Evolutionary conservation across 2,113 vertebrate genomes (phyloP).

Genomic region (Salvelinus alpinus): DNA sequence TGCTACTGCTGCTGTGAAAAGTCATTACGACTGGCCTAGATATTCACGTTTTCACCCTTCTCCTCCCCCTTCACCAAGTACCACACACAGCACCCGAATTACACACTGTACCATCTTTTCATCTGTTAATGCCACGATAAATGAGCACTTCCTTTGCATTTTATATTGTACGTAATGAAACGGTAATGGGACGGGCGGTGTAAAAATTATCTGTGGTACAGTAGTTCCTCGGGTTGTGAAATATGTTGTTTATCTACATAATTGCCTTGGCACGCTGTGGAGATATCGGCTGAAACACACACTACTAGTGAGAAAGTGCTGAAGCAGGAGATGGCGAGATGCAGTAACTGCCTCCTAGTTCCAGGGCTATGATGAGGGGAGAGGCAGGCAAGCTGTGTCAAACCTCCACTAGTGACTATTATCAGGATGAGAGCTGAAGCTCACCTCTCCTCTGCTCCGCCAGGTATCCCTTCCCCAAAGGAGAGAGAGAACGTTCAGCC

Average conservation of each 20-base stretch:
- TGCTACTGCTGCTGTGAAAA: constrained; percentile 41
- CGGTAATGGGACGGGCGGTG: neutral
- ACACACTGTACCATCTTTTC: neutral
- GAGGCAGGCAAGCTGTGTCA: neutral
- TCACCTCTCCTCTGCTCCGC: constrained; percentile 3
- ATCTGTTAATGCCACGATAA: neutral
- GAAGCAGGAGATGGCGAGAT: neutral
- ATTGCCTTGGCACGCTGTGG: neutral
- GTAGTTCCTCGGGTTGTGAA: neutral
- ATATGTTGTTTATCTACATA: neutral
- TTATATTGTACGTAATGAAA: neutral
- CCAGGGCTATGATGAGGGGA: neutral
- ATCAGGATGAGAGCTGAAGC: neutral
- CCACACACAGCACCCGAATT: neutral
- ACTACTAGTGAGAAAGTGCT: neutral
- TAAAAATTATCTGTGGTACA: neutral
- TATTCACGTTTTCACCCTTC: constrained; percentile 36
- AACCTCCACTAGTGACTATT: constrained; percentile 12
- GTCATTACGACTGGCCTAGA: constrained; percentile 62
- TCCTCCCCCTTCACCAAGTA: constrained; percentile 7
- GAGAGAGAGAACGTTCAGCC: neutral
- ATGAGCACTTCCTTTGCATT: neutral
- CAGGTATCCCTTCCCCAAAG: constrained; percentile 7
- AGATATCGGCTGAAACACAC: neutral
- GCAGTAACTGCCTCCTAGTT: neutral